A percentile compares a stretch with the other conserved stretches of the same genome.
Evolutionary conservation across 2,888 invertebrate genomes (phyloP).

Genomic region (Megalurothrips usitatus): DNA sequence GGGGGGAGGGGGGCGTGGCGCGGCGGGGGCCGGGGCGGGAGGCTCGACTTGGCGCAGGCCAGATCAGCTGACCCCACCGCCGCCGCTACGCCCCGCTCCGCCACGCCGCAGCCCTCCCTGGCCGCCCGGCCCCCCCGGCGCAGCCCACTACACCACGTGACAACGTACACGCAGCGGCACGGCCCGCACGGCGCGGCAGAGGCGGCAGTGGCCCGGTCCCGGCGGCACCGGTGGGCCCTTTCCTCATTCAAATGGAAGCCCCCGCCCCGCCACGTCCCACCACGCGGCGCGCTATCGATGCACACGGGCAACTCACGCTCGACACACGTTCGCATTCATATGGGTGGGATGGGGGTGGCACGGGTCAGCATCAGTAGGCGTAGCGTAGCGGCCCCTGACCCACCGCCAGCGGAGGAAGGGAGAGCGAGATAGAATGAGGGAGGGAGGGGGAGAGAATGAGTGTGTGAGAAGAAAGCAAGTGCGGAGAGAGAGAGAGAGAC

Average conservation of each 20-base stretch:
- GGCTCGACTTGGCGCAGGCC: background rate
- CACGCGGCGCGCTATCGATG: no score
- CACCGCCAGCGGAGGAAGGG: no score
- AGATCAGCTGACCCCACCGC: constrained; percentile 18
- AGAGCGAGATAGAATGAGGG: background rate
- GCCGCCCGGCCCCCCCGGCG: background rate
- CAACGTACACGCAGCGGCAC: background rate
- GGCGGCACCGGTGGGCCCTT: background rate
- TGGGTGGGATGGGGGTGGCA: no score
- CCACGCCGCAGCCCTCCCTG: background rate
- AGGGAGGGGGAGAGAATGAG: background rate
- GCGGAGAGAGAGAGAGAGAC: background rate
- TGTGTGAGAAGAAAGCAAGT: no score
- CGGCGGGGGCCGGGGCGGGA: background rate
- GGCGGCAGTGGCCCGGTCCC: background rate
- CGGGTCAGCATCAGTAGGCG: no score
- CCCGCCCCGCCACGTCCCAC: no score
- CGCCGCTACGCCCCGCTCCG: background rate
- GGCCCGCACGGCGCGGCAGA: background rate
- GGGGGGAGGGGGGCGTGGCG: background rate
- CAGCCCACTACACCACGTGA: background rate
- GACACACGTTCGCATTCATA: no score
- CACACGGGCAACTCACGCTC: no score
- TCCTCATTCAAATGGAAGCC: background rate
- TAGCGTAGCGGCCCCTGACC: no score